phyloP scores from a whole-genome alignment of 2,888 invertebrate genomes.

The Diachrysia chrysitis region DNA sequence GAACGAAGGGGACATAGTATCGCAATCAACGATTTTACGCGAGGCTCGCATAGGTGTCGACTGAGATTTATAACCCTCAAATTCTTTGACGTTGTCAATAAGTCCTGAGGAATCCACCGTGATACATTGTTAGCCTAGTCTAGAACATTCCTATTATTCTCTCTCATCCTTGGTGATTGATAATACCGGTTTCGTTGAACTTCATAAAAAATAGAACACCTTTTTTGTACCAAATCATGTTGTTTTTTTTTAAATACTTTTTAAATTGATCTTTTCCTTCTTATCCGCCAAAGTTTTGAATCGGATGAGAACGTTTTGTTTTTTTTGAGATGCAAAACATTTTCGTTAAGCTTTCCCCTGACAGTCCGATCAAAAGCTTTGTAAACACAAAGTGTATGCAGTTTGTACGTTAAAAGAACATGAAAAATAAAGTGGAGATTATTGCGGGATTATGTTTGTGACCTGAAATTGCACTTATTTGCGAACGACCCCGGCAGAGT shows the following conservation, averaged over 20 bases:
- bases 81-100: constrained; percentile 59
- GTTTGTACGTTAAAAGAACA: constrained; percentile 46
- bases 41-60: constrained; percentile 82
- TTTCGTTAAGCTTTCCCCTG: constrained; percentile 24
- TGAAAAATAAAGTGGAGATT: constrained; percentile 60
- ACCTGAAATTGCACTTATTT: constrained; percentile 65
- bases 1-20: constrained; percentile 84
- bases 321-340: constrained; percentile 31
- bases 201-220: constrained; percentile 29
- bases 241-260: constrained; percentile 20
- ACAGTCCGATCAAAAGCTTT: constrained; percentile 34
- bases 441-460: constrained; percentile 59
- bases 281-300: constrained; percentile 28
- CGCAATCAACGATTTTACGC: constrained; percentile 82
- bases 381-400: constrained; percentile 44
- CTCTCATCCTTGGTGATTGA: constrained; percentile 44
- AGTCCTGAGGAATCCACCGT: constrained; percentile 21
- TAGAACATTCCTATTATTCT: constrained; percentile 39
- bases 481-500: constrained; percentile 19
- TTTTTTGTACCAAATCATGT: constrained; percentile 12
- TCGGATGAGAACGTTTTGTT: constrained; percentile 15
- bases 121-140: constrained; percentile 34
- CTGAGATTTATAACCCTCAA: constrained; percentile 71
- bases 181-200: constrained; percentile 32
- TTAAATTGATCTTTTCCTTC: constrained; percentile 30